A percentile compares a stretch with the other conserved stretches of the same genome.
phyloP scores from a whole-genome alignment of 1,140 invertebrate species.

The Scaptomyza montana region DNA sequence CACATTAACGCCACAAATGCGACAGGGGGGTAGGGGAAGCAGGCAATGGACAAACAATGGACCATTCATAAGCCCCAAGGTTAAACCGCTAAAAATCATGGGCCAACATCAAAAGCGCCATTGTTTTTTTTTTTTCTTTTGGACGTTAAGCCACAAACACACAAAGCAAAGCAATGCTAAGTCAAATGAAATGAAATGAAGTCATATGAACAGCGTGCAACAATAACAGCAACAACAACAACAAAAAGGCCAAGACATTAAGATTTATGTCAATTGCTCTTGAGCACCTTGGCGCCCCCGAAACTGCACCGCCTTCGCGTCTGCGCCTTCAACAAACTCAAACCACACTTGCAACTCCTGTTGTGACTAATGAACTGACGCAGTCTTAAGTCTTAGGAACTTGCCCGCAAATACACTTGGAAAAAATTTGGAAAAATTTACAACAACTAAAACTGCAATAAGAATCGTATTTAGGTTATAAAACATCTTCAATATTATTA shows the following conservation, averaged over 20 bases:
- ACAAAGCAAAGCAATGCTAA: slow-evolving; percentile 36
- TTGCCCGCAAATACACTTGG: not conserved
- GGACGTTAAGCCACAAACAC: slow-evolving; percentile 32
- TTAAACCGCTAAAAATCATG: slow-evolving; percentile 80
- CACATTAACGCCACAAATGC: slow-evolving; percentile 38
- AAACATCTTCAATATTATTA: not conserved
- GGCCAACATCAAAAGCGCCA: slow-evolving; percentile 72
- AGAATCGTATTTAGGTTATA: no score
- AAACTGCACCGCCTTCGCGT: not conserved
- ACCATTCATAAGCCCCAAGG: slow-evolving; percentile 75
- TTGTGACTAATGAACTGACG: slow-evolving; percentile 67
- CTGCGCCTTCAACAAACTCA: not conserved
- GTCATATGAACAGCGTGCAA: slow-evolving; percentile 28
- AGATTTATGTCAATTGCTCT: slow-evolving; percentile 77
- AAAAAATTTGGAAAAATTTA: not conserved
- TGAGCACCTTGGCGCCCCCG: slow-evolving; percentile 59
- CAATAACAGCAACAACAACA: not conserved
- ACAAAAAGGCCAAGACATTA: slow-evolving; percentile 37
- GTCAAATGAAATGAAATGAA: slow-evolving; percentile 61
- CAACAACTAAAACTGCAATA: no score
- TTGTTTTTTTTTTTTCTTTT: slow-evolving; percentile 45
- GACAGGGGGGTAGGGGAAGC: not conserved
- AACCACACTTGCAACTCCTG: slow-evolving; percentile 29
- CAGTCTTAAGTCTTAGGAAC: slow-evolving; percentile 50
- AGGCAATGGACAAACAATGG: slow-evolving; percentile 51